A percentile compares a stretch with the other conserved stretches of the same genome.
phyloP scores from a whole-genome alignment of 2,797 vertebrate genomes.

The Peromyscus aztecus region DNA sequence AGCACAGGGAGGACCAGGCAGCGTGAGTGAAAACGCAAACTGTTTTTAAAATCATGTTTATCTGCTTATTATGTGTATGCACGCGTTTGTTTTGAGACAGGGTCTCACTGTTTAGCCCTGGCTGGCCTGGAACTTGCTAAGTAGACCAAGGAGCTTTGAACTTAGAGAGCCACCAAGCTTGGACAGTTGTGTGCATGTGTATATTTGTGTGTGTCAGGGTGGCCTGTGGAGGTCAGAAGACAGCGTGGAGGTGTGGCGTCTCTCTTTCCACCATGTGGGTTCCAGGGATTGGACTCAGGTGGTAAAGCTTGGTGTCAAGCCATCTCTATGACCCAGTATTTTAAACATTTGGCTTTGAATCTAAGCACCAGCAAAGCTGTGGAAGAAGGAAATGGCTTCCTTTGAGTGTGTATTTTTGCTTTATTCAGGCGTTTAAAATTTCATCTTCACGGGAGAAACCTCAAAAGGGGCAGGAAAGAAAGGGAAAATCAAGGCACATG shows the following conservation, averaged over 20 bases:
- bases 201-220: not conserved
- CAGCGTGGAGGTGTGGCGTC: not conserved
- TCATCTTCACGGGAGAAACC: not conserved
- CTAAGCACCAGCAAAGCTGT: not conserved
- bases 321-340: not conserved
- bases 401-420: not conserved
- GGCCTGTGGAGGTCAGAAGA: not conserved
- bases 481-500: not conserved
- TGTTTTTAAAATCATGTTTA: not conserved
- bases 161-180: not conserved
- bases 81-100: not conserved
- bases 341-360: not conserved
- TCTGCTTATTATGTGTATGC: not conserved
- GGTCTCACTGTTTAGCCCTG: not conserved
- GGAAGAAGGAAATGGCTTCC: constrained; percentile 2
- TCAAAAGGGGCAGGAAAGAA: not conserved
- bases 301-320: not conserved
- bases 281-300: not conserved
- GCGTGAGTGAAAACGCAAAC: not conserved
- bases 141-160: not conserved
- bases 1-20: not conserved
- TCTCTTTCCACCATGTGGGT: not conserved
- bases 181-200: not conserved
- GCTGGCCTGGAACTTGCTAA: not conserved
- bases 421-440: not conserved